Evolutionary conservation across 2,113 vertebrate genomes (phyloP).

Genomic region (Silurus asotus): DNA sequence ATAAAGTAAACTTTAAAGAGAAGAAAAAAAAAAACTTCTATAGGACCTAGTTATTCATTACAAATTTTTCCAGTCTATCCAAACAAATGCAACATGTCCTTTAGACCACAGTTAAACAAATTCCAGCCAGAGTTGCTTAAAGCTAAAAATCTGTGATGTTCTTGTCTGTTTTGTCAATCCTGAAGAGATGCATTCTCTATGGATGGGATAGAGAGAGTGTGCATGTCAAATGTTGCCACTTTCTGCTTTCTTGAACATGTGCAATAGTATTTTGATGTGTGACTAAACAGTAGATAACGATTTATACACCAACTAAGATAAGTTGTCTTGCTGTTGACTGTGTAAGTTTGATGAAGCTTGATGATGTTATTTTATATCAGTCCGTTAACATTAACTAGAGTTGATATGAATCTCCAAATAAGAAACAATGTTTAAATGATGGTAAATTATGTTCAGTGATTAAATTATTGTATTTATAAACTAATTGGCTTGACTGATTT

Average conservation of each 20-base stretch:
- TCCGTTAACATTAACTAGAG: not conserved
- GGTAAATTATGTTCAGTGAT: not conserved
- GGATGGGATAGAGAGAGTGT: not conserved
- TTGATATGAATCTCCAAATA: not conserved
- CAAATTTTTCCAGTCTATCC: slow-evolving; percentile 46
- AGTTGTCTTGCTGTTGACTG: not conserved
- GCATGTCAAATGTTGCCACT: not conserved
- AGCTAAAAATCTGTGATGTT: slow-evolving; percentile 34
- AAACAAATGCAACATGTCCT: slow-evolving; percentile 57
- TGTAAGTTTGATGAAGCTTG: not conserved
- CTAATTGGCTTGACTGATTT: not conserved
- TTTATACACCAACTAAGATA: not conserved
- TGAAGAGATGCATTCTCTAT: slow-evolving; percentile 17
- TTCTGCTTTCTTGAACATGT: not conserved
- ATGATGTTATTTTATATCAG: slow-evolving; percentile 11
- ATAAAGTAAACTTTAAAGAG: not conserved
- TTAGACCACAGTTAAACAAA: slow-evolving; percentile 57
- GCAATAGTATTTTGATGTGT: not conserved
- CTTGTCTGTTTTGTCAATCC: not conserved
- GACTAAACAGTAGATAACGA: not conserved
- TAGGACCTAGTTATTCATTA: slow-evolving; percentile 52
- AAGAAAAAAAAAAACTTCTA: not conserved
- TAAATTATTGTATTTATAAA: no score
- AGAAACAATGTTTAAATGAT: not conserved
- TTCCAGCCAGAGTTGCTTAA: slow-evolving; percentile 42